Evolutionary conservation across 1,140 invertebrate species (phyloP), one percentile per base, ranked within the genome.

Genomic region (Hypsibius dujardini): DNA sequence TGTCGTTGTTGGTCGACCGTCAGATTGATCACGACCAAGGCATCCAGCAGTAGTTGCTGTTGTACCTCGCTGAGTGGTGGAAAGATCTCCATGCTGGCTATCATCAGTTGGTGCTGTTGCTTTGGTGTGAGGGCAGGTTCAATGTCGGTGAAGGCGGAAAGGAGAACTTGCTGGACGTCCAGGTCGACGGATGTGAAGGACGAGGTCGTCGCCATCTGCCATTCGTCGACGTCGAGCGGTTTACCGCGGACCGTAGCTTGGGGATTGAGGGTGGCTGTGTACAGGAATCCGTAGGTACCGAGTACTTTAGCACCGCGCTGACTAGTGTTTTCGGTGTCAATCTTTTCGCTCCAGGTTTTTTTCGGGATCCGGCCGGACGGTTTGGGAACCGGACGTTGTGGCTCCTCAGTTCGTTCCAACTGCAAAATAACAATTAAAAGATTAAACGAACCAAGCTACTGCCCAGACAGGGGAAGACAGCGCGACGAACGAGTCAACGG

Each of bases 51-150:
- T 42, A 3, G 7, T 3, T 42, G 12, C 42, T 67, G 62, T 42
- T 67, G 62, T 67, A 15, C 12, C 12, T 12, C 62, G 42, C 12
- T 67, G 3, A 67, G 42, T 3, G 12, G 62, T 12, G 62, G 62
- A 42, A 67, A 67, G 42, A 67, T 67, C 12, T 67, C 62, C 12
- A 12, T 3, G 62, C 62, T 67, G 62, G 62, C 62, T 15, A 67
- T 67, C 3, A 67, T 12, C 12, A 67, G 62, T 45, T 67, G 62
- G 62, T 67, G 62, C 42, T 67, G 62, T 67, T 67, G 62, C 45
- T 67, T 67, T 7, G 12, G 62, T 12, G 62, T 67, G 12, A 67
- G 42, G 3, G 62, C 12, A 7, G 62, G 62, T 12, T 15, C 3
- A 42, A 67, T 67, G 12, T 67, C 62, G 62, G 42, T 45, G 62